Base-by-base conservation (phyloP, 2,797 vertebrate species). In the Anableps anableps region DNA sequence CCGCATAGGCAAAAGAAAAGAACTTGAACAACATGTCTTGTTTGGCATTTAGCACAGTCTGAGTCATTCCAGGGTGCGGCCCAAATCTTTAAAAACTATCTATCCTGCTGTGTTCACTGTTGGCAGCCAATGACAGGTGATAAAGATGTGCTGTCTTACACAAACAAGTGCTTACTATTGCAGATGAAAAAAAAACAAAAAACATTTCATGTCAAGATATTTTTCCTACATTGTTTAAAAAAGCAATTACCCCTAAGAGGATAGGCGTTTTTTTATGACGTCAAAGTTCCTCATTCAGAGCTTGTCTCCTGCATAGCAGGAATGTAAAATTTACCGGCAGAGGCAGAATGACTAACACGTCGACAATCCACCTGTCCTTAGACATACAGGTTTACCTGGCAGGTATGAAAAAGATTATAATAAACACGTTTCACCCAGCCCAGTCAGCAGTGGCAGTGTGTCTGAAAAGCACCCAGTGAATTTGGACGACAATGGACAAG, bases 281-380 rank as follows among this genome's bases (percentile, higher is more conserved):
- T n/a, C 36, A 55, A 50, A 14, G 31, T 21, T 51, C 10, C 17
- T 75, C 75, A 75, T 9, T 70, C 41, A 72, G 64, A 51, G 62
- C 77, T 85, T 77, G 81, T 90, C 90, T 90, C 29, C 51, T 60
- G 41, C 26, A 26, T 19, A 68, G 50, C 76, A 89, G 86, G 91
- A 93, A 92, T 93, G 89, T 81, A 85, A 90, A 85, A 89, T 79
- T 80, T 83, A 94, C 90, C 89, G 88, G 88, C 88, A 82, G 84
- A 75, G 90, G 87, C 90, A 88, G 89, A 87, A 83, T 83, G 81
- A 86, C 68, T 79, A 66, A 86, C 50, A 76, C 36, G 5, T 60
- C 73, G 13, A 55, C 80, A 29, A 47, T 21, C 58, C 83, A 86
- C 88, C 88, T 90, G 87, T 87, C 90, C 86, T 36, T 72, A 77